These are phyloP conservation scores for Leptodactylus fallax DNA, from an alignment of 2,797 vertebrate species.

Conservation along the genomic window DNA sequence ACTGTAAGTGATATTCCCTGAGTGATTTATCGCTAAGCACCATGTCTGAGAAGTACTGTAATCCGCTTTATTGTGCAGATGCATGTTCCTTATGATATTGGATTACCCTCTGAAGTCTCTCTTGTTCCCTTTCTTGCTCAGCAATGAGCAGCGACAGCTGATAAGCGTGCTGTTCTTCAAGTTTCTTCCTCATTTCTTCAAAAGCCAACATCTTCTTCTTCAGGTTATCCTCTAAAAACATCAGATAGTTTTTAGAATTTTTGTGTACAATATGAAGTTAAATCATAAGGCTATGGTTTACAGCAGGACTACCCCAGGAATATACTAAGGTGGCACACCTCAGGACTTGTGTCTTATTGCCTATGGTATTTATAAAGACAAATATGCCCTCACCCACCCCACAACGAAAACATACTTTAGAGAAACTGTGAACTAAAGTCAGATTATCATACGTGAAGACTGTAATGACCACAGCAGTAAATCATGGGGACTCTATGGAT, in stretches of 20 bases:
- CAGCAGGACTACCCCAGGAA: not conserved
- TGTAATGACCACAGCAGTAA: too few relatives aligned
- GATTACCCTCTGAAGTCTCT: slow-evolving; percentile 83
- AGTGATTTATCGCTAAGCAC: not conserved
- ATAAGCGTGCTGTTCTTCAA: slow-evolving; percentile 88
- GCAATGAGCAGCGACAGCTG: slow-evolving; percentile 87
- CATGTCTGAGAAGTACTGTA: not conserved
- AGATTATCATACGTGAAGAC: too few relatives aligned
- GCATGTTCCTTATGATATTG: not conserved
- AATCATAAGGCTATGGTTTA: not conserved
- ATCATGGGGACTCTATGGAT: too few relatives aligned
- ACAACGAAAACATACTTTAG: too few relatives aligned
- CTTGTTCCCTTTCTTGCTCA: slow-evolving; percentile 90
- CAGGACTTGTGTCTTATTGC: too few relatives aligned
- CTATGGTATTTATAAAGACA: too few relatives aligned
- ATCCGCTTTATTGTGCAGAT: not conserved
- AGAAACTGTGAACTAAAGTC: too few relatives aligned
- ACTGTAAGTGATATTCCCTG: not conserved
- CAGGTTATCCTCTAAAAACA: slow-evolving; percentile 63
- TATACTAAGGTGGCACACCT: not conserved
- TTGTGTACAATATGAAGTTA: not conserved
- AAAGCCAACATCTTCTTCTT: slow-evolving; percentile 83
- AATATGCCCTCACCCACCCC: too few relatives aligned
- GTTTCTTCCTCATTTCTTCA: slow-evolving; percentile 86
- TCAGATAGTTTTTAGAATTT: not conserved